Evolutionary conservation across 92 coral and sea anemone species (phyloP).

Genomic region (Epizoanthus scotinus): DNA sequence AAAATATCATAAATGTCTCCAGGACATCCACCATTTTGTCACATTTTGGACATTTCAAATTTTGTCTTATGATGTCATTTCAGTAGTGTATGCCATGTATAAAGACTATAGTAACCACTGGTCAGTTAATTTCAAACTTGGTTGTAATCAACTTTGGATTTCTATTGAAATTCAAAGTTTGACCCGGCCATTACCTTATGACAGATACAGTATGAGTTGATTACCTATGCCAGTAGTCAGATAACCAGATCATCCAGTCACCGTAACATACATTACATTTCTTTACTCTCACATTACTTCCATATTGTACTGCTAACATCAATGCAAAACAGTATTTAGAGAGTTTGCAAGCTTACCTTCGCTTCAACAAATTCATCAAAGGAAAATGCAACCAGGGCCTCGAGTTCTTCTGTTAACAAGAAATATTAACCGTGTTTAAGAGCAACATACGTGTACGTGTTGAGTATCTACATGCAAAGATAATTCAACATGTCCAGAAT

Average conservation of each 20-base stretch:
- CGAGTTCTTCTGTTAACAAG: conserved; percentile 55
- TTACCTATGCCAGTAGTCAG: too few relatives aligned
- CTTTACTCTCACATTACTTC: conserved; percentile 13
- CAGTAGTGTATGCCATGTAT: too few relatives aligned
- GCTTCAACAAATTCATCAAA: conserved; percentile 74
- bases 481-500: too few relatives aligned
- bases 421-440: not conserved
- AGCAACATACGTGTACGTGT: not conserved
- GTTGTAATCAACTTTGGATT: too few relatives aligned
- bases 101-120: not conserved
- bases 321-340: conserved; percentile 1
- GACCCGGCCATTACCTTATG: too few relatives aligned
- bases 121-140: conserved; percentile 10
- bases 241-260: not conserved
- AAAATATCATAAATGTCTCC: too few relatives aligned
- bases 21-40: too few relatives aligned
- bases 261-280: too few relatives aligned
- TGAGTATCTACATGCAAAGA: not conserved
- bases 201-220: too few relatives aligned
- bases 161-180: too few relatives aligned
- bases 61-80: too few relatives aligned
- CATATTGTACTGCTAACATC: not conserved
- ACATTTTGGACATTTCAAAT: too few relatives aligned
- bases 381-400: conserved; percentile 46
- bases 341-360: conserved; percentile 53